Percentiles rank a stretch among this genome's conserved stretches.
These are phyloP conservation scores for Ellobium chinense DNA, from an alignment of 2,888 invertebrate genomes.

Conservation along the genomic window DNA sequence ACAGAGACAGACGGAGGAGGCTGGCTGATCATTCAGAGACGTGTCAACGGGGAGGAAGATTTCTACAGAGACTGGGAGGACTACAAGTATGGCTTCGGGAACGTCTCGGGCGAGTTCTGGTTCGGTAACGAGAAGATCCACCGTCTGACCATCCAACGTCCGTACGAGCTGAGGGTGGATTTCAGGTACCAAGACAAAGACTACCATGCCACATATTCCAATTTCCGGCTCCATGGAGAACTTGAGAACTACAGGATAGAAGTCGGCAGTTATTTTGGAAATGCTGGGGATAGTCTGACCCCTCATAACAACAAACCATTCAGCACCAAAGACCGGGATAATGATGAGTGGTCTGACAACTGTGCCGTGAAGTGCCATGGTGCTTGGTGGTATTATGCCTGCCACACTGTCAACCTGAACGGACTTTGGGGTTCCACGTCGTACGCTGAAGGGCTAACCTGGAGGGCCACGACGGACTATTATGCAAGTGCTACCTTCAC, in stretches of 20 bases:
- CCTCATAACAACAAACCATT: neutral
- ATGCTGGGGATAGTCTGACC: neutral
- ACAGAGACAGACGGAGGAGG: neutral
- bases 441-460: neutral
- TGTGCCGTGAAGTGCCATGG: neutral
- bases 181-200: neutral
- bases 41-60: too few relatives aligned
- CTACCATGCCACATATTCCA: neutral
- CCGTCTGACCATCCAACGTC: too few relatives aligned
- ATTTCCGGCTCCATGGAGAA: neutral
- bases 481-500: neutral
- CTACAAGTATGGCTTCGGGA: constrained; percentile 15
- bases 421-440: neutral
- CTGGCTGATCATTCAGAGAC: too few relatives aligned
- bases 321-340: neutral
- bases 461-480: neutral
- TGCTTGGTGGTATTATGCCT: constrained; percentile 11
- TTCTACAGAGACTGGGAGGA: constrained; percentile 5
- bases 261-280: neutral
- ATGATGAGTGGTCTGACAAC: neutral
- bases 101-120: neutral
- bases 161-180: constrained; percentile 8
- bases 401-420: constrained; percentile 9
- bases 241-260: neutral
- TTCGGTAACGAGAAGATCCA: constrained; percentile 24